Evolutionary conservation across 2,797 vertebrate genomes (phyloP).

Genomic region (Taeniopygia guttata): DNA sequence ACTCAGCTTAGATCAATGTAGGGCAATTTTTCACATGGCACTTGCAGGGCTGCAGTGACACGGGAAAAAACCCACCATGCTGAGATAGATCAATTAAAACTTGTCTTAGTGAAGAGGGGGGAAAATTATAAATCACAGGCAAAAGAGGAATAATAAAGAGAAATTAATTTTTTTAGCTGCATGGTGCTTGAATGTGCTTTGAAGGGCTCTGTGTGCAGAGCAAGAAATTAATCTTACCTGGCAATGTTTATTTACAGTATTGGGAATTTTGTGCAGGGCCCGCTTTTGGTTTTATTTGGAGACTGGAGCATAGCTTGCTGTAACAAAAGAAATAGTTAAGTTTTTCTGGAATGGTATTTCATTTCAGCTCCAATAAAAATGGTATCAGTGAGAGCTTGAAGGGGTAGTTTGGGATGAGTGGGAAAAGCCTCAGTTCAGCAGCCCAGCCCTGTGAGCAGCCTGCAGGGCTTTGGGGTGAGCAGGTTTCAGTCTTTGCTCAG

Average conservation of each 20-base stretch:
- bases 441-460: not conserved
- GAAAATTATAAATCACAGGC: not conserved
- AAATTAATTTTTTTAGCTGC: not conserved
- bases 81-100: slow-evolving; percentile 16
- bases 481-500: not conserved
- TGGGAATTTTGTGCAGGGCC: not conserved
- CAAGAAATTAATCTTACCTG: not conserved
- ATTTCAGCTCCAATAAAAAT: not conserved
- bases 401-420: not conserved
- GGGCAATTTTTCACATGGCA: not conserved
- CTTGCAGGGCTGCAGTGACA: not conserved
- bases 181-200: not conserved
- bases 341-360: not conserved
- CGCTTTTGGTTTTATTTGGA: slow-evolving; percentile 8
- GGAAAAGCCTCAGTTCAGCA: not conserved
- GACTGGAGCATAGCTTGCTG: not conserved
- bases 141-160: not conserved
- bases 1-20: not conserved
- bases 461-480: not conserved
- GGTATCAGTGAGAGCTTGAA: not conserved
- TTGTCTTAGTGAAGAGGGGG: not conserved
- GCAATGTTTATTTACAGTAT: not conserved
- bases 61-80: not conserved
- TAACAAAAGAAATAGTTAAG: not conserved
- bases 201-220: not conserved